These are phyloP conservation scores for Parnassius glacialis DNA, from an alignment of 2,888 invertebrate genomes.

Conservation along the genomic window DNA sequence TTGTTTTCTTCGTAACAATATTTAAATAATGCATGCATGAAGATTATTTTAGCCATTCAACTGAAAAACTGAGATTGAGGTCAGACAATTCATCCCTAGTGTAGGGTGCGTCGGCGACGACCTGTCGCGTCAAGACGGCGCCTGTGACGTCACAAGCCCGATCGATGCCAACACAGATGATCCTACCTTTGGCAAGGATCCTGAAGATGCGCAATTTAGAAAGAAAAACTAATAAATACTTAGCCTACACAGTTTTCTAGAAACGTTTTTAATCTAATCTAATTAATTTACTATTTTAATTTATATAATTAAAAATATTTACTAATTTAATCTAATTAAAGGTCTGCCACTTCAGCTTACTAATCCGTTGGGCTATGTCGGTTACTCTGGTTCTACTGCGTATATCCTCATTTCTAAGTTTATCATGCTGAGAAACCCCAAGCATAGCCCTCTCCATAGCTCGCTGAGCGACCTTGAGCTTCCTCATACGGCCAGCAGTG, in stretches of 20 bases:
- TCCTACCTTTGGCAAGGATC: slow-evolving; percentile 36
- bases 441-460: too few species aligned
- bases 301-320: too few species aligned
- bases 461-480: too few species aligned
- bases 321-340: too few species aligned
- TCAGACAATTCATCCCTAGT: slow-evolving; percentile 56
- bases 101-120: slow-evolving; percentile 63
- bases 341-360: too few species aligned
- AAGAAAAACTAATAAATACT: slow-evolving; percentile 16
- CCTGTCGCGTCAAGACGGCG: slow-evolving; percentile 60
- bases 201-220: slow-evolving; percentile 24
- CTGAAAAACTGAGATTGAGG: slow-evolving; percentile 49
- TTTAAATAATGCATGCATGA: slow-evolving; percentile 7
- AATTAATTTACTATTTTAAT: too few species aligned
- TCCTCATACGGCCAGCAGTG: too few species aligned
- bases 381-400: too few species aligned
- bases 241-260: not conserved
- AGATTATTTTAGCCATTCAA: slow-evolving; percentile 25
- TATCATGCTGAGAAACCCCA: too few species aligned
- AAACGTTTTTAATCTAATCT: not conserved
- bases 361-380: too few species aligned
- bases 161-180: slow-evolving; percentile 61
- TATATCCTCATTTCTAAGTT: too few species aligned
- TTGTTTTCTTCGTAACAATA: not conserved
- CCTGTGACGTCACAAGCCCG: slow-evolving; percentile 58